Percentiles rank a stretch among this genome's conserved stretches.
Evolutionary conservation across 2,113 vertebrate species (phyloP).

Genomic region (Merops nubicus): DNA sequence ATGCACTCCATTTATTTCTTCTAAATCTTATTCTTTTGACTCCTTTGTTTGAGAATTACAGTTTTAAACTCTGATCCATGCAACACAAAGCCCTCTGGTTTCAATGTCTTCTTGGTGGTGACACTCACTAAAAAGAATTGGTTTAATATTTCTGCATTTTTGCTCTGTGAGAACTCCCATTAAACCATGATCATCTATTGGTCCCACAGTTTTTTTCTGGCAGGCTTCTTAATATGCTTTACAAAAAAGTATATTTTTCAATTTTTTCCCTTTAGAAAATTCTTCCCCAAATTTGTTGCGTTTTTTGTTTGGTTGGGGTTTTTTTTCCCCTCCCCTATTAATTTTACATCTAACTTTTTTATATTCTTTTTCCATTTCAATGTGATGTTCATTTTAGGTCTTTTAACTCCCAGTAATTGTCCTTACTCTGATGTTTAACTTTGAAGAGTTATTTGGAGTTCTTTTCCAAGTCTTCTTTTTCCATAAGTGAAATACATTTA

Average conservation of each 20-base stretch:
- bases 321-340: not conserved
- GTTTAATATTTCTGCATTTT: slow-evolving; percentile 34
- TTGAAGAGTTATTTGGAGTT: not conserved
- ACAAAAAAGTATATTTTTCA: slow-evolving; percentile 34
- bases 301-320: not conserved
- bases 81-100: not conserved
- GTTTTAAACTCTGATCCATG: not conserved
- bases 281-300: not conserved
- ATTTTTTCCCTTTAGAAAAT: slow-evolving; percentile 15
- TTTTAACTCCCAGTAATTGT: not conserved
- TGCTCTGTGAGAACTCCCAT: not conserved
- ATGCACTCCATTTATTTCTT: not conserved
- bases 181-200: not conserved
- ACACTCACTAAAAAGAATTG: not conserved
- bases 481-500: not conserved
- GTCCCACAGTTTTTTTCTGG: not conserved
- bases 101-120: not conserved
- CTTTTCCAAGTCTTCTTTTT: not conserved
- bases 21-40: not conserved
- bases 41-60: not conserved
- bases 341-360: slow-evolving; percentile 17
- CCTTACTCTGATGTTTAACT: not conserved
- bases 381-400: not conserved
- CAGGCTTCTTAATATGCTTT: not conserved
- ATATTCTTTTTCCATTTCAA: not conserved